Evolutionary conservation across 2,797 vertebrate species (phyloP).

Genomic region (Cryptoprocta ferox): DNA sequence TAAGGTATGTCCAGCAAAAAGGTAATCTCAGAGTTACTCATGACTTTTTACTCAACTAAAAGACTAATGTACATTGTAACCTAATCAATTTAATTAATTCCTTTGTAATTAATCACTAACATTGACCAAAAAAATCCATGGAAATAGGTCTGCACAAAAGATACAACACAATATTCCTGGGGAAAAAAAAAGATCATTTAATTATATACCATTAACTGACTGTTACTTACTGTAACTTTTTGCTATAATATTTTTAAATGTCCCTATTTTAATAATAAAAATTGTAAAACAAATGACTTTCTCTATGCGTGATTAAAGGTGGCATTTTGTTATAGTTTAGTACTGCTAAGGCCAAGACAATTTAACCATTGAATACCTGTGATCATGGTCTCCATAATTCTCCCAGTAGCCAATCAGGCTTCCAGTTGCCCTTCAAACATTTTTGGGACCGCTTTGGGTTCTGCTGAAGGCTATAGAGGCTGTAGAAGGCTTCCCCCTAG

Average conservation of each 20-base stretch:
- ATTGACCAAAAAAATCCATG: neutral
- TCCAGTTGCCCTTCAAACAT: neutral
- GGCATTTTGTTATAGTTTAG: neutral
- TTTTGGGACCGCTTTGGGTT: neutral
- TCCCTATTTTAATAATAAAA: neutral
- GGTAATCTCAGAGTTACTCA: neutral
- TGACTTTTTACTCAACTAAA: neutral
- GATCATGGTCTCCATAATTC: neutral
- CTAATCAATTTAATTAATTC: constrained; percentile 11
- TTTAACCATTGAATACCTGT: neutral
- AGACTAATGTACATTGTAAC: neutral
- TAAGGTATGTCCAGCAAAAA: neutral
- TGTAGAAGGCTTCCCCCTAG: neutral
- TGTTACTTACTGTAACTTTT: constrained; percentile 26
- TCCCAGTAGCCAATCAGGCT: neutral
- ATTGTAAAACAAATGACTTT: neutral
- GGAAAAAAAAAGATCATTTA: neutral
- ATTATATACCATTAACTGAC: neutral
- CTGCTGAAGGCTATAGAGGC: neutral
- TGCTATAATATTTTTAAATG: constrained; percentile 1
- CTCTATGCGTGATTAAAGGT: neutral
- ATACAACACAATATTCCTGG: neutral
- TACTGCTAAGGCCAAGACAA: neutral
- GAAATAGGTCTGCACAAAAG: neutral
- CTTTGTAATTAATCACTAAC: constrained; percentile 43